Conservation (phyloP, 2,888 invertebrate species). For the Luperina nickerlii region DNA sequence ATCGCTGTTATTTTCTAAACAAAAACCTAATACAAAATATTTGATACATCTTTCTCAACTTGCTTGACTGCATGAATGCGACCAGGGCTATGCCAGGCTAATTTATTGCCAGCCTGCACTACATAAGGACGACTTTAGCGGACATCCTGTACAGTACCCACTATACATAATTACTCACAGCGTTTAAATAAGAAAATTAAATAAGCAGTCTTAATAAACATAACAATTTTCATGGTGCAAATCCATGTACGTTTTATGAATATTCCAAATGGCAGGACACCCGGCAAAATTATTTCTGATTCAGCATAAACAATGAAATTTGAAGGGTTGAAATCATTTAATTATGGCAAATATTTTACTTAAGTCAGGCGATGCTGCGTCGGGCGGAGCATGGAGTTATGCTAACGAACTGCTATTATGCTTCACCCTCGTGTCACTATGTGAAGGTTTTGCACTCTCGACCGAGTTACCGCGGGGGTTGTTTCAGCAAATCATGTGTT, state of each 20-base stretch:
- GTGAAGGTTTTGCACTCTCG: constrained; percentile 90
- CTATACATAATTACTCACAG: not conserved
- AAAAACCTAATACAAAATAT: too few species aligned
- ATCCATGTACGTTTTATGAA: constrained; percentile 22
- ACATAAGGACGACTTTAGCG: too few species aligned
- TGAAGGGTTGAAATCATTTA: constrained; percentile 79
- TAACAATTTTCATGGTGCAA: not conserved
- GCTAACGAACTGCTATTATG: constrained; percentile 89
- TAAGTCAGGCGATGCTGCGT: constrained; percentile 77
- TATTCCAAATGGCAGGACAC: constrained; percentile 38
- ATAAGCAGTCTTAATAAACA: constrained; percentile 11
- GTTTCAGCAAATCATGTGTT: constrained; percentile 88
- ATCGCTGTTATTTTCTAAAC: too few species aligned
- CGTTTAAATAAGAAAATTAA: constrained; percentile 8
- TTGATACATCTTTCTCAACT: too few species aligned
- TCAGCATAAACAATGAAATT: constrained; percentile 71
- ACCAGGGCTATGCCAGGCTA: too few species aligned
- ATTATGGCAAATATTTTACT: constrained; percentile 86
- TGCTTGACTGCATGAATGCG: too few species aligned
- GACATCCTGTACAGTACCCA: too few species aligned
- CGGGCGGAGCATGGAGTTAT: constrained; percentile 77
- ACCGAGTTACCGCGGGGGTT: constrained; percentile 87
- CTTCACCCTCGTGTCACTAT: constrained; percentile 87
- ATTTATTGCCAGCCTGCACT: too few species aligned
- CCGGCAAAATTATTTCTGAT: constrained; percentile 63